Percentiles rank a stretch among this genome's conserved stretches.
These are phyloP conservation scores for Hylyphantes graminicola DNA, from an alignment of 1,140 invertebrate genomes.

Conservation along the genomic window DNA sequence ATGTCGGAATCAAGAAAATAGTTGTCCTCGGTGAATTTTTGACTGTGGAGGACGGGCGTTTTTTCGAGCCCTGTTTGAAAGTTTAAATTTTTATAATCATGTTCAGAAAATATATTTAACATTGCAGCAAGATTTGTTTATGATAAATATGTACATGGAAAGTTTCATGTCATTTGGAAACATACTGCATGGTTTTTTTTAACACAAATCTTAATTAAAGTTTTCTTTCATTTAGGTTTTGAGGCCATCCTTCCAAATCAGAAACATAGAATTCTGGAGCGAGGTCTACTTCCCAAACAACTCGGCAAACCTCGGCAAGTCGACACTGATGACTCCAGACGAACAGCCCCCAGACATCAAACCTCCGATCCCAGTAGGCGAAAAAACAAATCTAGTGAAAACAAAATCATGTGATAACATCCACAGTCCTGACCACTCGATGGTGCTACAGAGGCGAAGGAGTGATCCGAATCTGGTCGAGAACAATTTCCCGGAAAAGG, in stretches of 20 bases:
- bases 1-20: too few relatives aligned
- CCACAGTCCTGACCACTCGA: slow-evolving; percentile 74
- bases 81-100: too few relatives aligned
- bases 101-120: too few relatives aligned
- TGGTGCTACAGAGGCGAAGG: slow-evolving; percentile 75
- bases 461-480: slow-evolving; percentile 81
- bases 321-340: not conserved
- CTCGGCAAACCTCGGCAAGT: slow-evolving; percentile 6
- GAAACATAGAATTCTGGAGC: slow-evolving; percentile 85
- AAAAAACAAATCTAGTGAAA: slow-evolving; percentile 65
- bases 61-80: too few relatives aligned
- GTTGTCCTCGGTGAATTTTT: too few relatives aligned
- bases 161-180: too few relatives aligned
- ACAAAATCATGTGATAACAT: slow-evolving; percentile 79
- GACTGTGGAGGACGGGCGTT: too few relatives aligned
- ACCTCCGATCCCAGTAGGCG: not conserved
- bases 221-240: slow-evolving; percentile 75
- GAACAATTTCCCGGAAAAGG: slow-evolving; percentile 33
- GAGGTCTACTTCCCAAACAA: slow-evolving; percentile 78
- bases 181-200: not conserved
- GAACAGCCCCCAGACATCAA: slow-evolving; percentile 5
- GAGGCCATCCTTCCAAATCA: slow-evolving; percentile 85
- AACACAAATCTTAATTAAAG: not conserved
- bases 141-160: too few relatives aligned
- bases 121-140: too few relatives aligned